phyloP scores from a whole-genome alignment of 1,140 invertebrate genomes.

The Bombus superbus region DNA sequence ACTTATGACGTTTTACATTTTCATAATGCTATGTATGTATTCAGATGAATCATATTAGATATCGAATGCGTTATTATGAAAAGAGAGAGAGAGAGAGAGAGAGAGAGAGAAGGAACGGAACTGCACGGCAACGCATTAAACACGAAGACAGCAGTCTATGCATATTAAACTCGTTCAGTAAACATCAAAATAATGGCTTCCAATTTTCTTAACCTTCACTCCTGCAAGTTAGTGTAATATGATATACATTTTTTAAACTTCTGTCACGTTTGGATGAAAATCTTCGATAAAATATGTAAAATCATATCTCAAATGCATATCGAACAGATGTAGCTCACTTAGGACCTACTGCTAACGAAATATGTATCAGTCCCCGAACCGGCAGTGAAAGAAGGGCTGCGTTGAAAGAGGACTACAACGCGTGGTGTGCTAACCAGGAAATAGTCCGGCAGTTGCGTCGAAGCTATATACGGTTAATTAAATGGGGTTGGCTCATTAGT shows the following conservation, averaged over 20 bases:
- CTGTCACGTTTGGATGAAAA: neutral
- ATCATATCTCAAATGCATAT: slow-evolving; percentile 22
- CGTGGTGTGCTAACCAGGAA: slow-evolving; percentile 51
- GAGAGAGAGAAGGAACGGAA: neutral
- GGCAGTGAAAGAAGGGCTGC: slow-evolving; percentile 8
- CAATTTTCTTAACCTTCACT: neutral
- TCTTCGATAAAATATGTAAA: slow-evolving; percentile 8
- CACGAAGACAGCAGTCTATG: neutral
- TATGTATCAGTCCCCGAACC: neutral
- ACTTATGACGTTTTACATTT: neutral
- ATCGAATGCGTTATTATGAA: neutral
- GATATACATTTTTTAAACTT: neutral
- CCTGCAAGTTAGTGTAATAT: neutral
- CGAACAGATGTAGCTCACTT: slow-evolving; percentile 57
- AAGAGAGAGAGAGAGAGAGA: neutral
- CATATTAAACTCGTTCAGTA: neutral
- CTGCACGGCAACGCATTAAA: neutral
- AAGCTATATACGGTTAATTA: slow-evolving; percentile 72
- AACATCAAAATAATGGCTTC: neutral
- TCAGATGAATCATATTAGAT: neutral
- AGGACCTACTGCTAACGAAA: slow-evolving; percentile 45
- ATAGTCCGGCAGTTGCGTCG: slow-evolving; percentile 69
- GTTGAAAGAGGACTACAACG: slow-evolving; percentile 49
- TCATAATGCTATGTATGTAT: neutral
- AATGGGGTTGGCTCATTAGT: slow-evolving; percentile 75